Evolutionary conservation across 2,113 vertebrate genomes (phyloP).

Genomic region (Microcebus tavaratra): DNA sequence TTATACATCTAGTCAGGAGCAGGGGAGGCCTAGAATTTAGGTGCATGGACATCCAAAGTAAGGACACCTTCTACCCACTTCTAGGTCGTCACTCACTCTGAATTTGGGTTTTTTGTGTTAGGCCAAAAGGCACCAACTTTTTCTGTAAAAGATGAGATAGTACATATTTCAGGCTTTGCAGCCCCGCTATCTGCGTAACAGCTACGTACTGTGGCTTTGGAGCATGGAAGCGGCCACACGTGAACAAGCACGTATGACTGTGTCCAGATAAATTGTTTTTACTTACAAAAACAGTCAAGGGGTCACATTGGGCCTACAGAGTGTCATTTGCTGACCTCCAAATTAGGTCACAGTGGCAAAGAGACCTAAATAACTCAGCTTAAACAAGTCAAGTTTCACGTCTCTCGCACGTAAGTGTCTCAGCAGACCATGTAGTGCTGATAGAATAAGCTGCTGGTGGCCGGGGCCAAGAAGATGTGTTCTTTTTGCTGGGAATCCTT

Average conservation of each 20-base stretch:
- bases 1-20: not conserved
- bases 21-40: not conserved
- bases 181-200: rapidly evolving
- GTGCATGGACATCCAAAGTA: not conserved
- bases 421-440: not conserved
- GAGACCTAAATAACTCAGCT: not conserved
- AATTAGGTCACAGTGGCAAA: not conserved
- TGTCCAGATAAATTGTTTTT: no score
- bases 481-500: rapidly evolving
- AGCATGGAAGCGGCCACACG: rapidly evolving
- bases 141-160: not conserved
- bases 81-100: not conserved
- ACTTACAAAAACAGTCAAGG: not conserved
- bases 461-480: no score
- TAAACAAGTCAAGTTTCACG: no score
- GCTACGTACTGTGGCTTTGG: not conserved
- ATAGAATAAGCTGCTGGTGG: rapidly evolving
- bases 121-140: not conserved
- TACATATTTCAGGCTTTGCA: not conserved
- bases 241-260: rapidly evolving
- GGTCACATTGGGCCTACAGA: not conserved
- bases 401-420: not conserved
- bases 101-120: not conserved
- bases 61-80: not conserved
- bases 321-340: not conserved